Evolutionary conservation across 2,888 invertebrate genomes (phyloP).

Genomic region (Keiferia lycopersicella): DNA sequence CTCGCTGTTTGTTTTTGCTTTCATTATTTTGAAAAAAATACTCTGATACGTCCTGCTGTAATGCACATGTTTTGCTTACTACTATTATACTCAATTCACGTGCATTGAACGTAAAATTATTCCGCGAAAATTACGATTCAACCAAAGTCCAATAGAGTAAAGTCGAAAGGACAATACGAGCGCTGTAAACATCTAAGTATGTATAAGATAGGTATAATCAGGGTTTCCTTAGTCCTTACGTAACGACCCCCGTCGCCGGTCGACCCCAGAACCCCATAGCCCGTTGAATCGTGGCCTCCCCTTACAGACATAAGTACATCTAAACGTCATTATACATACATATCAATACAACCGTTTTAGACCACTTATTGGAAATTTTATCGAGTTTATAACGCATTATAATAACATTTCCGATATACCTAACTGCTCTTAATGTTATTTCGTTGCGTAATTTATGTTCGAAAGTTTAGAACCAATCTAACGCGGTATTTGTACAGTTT

Average conservation of each 20-base stretch:
- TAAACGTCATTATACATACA: not conserved
- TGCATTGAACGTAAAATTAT: constrained; percentile 7
- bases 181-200: not conserved
- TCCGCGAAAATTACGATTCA: not conserved
- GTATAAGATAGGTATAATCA: not conserved
- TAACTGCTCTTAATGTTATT: constrained; percentile 2
- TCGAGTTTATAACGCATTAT: not conserved
- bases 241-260: constrained; percentile 24
- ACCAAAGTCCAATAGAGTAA: constrained; percentile 1
- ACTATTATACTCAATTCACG: not conserved
- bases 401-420: constrained; percentile 1
- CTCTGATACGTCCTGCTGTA: not conserved
- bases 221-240: constrained; percentile 17
- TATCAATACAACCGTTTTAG: not conserved
- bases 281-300: not conserved
- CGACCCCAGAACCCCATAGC: constrained; percentile 25
- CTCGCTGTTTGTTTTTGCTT: not conserved
- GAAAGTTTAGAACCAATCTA: not conserved
- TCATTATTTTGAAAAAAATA: not conserved
- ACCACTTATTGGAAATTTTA: constrained; percentile 1
- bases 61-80: too few species aligned
- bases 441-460: not conserved
- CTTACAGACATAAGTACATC: constrained; percentile 11
- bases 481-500: not conserved
- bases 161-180: not conserved